A percentile compares a stretch with the other conserved stretches of the same genome.
Conservation (phyloP, 2,888 invertebrate species). For the Alitta virens region DNA sequence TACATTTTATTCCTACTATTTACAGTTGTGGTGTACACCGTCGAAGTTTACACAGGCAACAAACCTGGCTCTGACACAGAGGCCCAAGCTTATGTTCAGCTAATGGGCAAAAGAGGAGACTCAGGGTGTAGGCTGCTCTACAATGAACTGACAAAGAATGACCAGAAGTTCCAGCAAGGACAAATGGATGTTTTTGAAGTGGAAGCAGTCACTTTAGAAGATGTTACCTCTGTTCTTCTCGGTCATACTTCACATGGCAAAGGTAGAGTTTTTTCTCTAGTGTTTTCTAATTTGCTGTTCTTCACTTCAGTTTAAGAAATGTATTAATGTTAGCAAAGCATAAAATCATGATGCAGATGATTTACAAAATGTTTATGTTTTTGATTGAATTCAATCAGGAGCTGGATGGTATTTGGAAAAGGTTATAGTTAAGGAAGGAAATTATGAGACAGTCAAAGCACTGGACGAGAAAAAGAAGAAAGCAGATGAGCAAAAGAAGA, state of each 20-base stretch:
- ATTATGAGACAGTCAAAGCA: constrained; percentile 13
- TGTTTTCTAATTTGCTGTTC: no score
- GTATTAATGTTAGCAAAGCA: no score
- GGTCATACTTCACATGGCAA: constrained; percentile 40
- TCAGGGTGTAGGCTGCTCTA: constrained; percentile 25
- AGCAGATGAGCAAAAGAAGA: no score
- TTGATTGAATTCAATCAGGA: constrained; percentile 28
- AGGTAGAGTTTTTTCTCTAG: constrained; percentile 10
- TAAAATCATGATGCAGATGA: no score
- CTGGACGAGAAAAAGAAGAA: constrained; percentile 16
- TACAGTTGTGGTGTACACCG: constrained; percentile 24
- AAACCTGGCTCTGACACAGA: constrained; percentile 49
- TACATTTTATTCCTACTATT: no score
- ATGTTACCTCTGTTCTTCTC: constrained; percentile 40
- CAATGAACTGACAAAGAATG: constrained; percentile 12
- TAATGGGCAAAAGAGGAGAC: constrained; percentile 31
- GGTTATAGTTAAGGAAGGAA: constrained; percentile 37
- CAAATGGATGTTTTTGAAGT: constrained; percentile 48
- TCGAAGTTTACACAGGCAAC: constrained; percentile 34
- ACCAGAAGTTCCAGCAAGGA: constrained; percentile 24
- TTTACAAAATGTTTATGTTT: no score
- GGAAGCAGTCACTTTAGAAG: constrained; percentile 46
- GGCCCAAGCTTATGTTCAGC: constrained; percentile 25
- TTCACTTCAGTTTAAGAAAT: no score
- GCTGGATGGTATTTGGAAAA: constrained; percentile 50